These are phyloP conservation scores for Odiellus spinosus DNA, from an alignment of 2,888 invertebrate species.

Conservation along the genomic window DNA sequence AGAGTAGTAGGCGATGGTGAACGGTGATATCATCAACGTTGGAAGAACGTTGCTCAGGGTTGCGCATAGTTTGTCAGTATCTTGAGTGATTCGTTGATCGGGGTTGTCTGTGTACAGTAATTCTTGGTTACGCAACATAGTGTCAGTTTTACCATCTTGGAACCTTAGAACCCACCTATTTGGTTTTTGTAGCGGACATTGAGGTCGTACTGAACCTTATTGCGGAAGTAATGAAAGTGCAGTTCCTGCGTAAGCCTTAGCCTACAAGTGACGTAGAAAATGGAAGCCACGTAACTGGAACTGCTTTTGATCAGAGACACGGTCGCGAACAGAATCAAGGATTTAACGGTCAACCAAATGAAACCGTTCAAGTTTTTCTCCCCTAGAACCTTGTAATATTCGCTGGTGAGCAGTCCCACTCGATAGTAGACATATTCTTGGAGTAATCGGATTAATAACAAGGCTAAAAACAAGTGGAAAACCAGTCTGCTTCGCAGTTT, in stretches of 20 bases:
- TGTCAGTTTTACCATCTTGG: too few relatives aligned
- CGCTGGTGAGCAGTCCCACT: conserved; percentile 38
- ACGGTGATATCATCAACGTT: conserved; percentile 28
- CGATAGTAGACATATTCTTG: conserved; percentile 36
- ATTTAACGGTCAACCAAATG: conserved; percentile 18
- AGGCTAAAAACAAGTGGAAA: background rate
- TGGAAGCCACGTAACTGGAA: conserved; percentile 31
- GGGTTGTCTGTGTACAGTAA: conserved; percentile 41
- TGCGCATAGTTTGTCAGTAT: conserved; percentile 36
- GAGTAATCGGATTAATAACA: conserved; percentile 8
- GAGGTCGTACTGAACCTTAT: conserved; percentile 36
- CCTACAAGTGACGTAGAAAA: conserved; percentile 37
- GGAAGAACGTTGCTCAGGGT: conserved; percentile 33
- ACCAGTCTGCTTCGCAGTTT: background rate
- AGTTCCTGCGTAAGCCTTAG: conserved; percentile 32
- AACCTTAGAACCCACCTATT: too few relatives aligned
- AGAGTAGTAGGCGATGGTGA: conserved; percentile 37
- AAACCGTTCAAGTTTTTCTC: conserved; percentile 33
- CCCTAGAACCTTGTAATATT: conserved; percentile 37
- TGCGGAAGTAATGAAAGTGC: conserved; percentile 36
- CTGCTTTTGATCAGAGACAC: conserved; percentile 32
- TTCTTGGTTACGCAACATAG: too few relatives aligned
- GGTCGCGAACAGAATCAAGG: conserved; percentile 13
- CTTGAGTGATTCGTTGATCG: conserved; percentile 41
- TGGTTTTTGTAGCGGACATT: conserved; percentile 31